phyloP scores from a whole-genome alignment of 2,797 vertebrate species.

The Petrocephalus schoutedeni region DNA sequence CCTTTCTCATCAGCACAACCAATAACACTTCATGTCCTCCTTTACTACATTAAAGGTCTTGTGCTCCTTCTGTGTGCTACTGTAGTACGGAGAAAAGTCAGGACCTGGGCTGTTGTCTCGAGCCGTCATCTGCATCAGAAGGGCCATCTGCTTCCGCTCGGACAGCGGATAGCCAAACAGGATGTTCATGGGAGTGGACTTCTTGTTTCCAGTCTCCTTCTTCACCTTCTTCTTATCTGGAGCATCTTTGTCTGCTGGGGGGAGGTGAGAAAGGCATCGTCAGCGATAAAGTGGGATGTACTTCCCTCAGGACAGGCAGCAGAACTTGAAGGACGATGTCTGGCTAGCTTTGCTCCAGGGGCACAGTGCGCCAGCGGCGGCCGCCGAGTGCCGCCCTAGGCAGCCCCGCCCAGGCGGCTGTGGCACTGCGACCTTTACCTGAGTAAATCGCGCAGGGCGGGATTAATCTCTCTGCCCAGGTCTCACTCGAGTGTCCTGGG shows the following conservation, averaged over 20 bases:
- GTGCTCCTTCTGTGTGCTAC: not conserved
- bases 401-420: not conserved
- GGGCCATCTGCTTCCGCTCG: conserved; percentile 98
- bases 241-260: conserved; percentile 87
- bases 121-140: conserved; percentile 99
- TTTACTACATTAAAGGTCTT: not conserved
- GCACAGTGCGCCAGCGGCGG: not conserved
- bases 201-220: conserved; percentile 88
- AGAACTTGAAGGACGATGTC: not conserved
- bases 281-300: not conserved
- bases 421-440: conserved; percentile 71
- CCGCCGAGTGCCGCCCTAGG: not conserved
- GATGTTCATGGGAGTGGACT: conserved; percentile 86
- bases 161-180: conserved; percentile 97
- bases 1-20: not conserved
- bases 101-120: conserved; percentile 96
- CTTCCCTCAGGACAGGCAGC: not conserved
- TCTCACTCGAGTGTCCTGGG: conserved; percentile 78
- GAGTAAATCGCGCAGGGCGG: conserved; percentile 78
- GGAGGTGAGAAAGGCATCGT: not conserved
- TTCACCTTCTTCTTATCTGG: conserved; percentile 97
- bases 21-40: not conserved
- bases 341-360: not conserved
- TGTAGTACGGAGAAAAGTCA: not conserved
- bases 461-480: conserved; percentile 81